Conservation (phyloP, 2,888 invertebrate species). For the Napeogenes inachia region DNA sequence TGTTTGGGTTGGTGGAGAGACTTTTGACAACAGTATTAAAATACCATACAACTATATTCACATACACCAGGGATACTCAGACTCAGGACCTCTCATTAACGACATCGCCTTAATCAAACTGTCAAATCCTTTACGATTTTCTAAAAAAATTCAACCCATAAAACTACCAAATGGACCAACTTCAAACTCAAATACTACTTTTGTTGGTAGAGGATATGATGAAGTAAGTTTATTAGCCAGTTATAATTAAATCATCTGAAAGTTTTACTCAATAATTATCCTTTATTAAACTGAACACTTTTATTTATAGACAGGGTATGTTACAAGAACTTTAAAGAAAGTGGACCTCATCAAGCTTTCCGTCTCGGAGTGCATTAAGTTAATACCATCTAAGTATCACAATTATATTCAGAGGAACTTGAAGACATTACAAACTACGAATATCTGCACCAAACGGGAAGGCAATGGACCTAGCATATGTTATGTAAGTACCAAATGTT, state of each 20-base stretch:
- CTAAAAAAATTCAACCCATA: slow-evolving; percentile 25
- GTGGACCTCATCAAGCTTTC: slow-evolving; percentile 24
- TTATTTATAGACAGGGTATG: slow-evolving; percentile 20
- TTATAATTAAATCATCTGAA: neutral
- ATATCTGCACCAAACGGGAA: slow-evolving; percentile 21
- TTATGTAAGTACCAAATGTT: too few relatives aligned
- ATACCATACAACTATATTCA: slow-evolving; percentile 29
- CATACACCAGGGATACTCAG: slow-evolving; percentile 22
- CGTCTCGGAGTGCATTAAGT: slow-evolving; percentile 21
- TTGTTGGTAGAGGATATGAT: slow-evolving; percentile 27
- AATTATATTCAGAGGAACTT: slow-evolving; percentile 4
- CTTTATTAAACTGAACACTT: neutral
- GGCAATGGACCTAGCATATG: slow-evolving; percentile 9
- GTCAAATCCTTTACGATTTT: slow-evolving; percentile 21
- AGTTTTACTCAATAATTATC: neutral
- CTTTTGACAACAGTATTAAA: slow-evolving; percentile 20
- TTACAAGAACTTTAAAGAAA: slow-evolving; percentile 19
- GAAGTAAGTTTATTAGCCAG: slow-evolving; percentile 23
- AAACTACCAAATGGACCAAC: slow-evolving; percentile 17
- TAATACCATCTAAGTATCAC: slow-evolving; percentile 14
- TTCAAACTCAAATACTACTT: slow-evolving; percentile 1
- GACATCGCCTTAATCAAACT: slow-evolving; percentile 30
- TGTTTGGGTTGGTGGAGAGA: slow-evolving; percentile 30
- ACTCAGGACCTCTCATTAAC: slow-evolving; percentile 15
- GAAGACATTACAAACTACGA: slow-evolving; percentile 11